These are phyloP conservation scores for Meghimatium bilineatum DNA, from an alignment of 2,888 invertebrate genomes.

Conservation along the genomic window DNA sequence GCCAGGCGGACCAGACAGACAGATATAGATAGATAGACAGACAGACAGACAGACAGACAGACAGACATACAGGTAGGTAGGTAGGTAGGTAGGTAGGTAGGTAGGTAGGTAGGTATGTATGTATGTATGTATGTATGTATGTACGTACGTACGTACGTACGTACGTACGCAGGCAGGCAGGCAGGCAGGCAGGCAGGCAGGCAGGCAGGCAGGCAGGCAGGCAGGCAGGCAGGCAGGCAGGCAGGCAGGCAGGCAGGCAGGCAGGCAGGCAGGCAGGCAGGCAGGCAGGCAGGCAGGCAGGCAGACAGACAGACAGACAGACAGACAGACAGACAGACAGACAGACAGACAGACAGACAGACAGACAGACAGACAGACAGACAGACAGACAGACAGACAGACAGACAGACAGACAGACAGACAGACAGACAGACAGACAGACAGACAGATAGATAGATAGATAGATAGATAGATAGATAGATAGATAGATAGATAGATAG, in stretches of 20 bases:
- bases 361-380: no score
- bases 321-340: no score
- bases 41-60: no score
- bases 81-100: no score
- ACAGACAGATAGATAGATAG: not conserved
- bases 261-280: not conserved
- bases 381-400: no score
- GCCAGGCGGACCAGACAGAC: no score
- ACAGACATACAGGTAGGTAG: no score
- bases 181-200: slow-evolving; percentile 1
- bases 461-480: slow-evolving; percentile 25
- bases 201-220: not conserved
- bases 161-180: not conserved
- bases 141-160: no score
- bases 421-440: slow-evolving; percentile 22
- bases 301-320: not conserved
- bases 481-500: slow-evolving; percentile 12
- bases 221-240: not conserved
- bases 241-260: not conserved
- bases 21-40: no score
- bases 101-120: no score
- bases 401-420: slow-evolving; percentile 1
- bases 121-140: no score
- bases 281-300: not conserved
- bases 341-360: no score